These are phyloP conservation scores for Tetragonisca angustula DNA, from an alignment of 2,888 invertebrate genomes.

Conservation along the genomic window DNA sequence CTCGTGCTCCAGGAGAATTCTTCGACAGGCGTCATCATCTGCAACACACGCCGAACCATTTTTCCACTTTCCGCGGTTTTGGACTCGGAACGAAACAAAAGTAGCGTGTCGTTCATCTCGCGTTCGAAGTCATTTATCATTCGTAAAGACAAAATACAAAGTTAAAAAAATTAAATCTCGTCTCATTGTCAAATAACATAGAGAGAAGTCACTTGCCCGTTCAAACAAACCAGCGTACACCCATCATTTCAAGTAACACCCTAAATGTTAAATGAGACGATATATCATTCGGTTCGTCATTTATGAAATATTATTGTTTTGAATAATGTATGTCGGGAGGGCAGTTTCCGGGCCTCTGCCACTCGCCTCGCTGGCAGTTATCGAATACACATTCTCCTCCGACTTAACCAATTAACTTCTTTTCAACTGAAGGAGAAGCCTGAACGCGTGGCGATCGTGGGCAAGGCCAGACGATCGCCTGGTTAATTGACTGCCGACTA, in stretches of 20 bases:
- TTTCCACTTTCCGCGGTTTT: conserved; percentile 40
- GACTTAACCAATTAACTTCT: conserved; percentile 62
- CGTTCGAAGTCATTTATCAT: too few species aligned
- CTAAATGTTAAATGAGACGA: too few species aligned
- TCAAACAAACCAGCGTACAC: not conserved
- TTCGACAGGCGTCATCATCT: conserved; percentile 83
- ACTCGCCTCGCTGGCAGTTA: not conserved
- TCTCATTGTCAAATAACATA: too few species aligned
- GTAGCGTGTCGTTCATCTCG: too few species aligned
- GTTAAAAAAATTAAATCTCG: too few species aligned
- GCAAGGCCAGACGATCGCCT: conserved; percentile 29
- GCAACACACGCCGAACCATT: conserved; percentile 7
- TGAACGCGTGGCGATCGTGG: conserved; percentile 16
- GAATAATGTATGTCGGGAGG: too few species aligned
- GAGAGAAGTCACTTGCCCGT: too few species aligned
- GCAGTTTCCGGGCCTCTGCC: conserved; percentile 4
- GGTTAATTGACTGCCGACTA: conserved; percentile 67
- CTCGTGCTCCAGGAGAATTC: conserved; percentile 85
- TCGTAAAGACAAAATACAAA: too few species aligned
- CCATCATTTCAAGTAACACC: too few species aligned
- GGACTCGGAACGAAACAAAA: too few species aligned
- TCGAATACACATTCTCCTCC: conserved; percentile 55
- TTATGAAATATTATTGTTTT: too few species aligned
- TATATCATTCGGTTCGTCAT: too few species aligned
- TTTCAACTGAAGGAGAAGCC: conserved; percentile 39